phyloP scores from a whole-genome alignment of 1,140 invertebrate species.

The Pseudomyrmex flavicornis region DNA sequence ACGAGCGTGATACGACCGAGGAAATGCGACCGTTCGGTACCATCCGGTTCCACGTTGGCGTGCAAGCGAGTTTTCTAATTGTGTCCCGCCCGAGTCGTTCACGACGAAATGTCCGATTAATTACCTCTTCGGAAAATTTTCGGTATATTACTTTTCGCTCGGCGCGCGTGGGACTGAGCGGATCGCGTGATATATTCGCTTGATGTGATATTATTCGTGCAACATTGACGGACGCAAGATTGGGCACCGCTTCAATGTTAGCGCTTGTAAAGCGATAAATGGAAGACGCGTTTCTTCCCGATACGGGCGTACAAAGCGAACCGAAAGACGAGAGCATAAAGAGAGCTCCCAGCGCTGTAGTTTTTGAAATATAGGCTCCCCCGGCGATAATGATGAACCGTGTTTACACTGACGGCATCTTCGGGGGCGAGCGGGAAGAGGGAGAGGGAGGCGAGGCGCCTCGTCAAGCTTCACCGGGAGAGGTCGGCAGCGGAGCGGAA shows the following conservation, averaged over 20 bases:
- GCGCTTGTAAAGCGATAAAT: constrained; percentile 40
- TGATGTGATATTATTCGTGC: constrained; percentile 11
- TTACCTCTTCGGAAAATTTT: constrained; percentile 4
- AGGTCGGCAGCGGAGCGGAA: constrained; percentile 55
- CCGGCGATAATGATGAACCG: constrained; percentile 84
- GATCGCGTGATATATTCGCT: background rate
- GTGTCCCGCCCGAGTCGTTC: background rate
- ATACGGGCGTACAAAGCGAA: constrained; percentile 70
- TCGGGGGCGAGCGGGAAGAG: constrained; percentile 42
- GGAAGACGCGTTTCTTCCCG: constrained; percentile 28
- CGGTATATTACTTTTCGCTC: background rate
- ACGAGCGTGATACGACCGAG: constrained; percentile 60
- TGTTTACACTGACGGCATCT: constrained; percentile 81
- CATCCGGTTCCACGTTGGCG: constrained; percentile 46
- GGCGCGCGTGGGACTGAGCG: background rate
- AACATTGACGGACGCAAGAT: constrained; percentile 41
- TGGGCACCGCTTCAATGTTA: background rate
- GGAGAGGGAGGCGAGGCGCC: constrained; percentile 65
- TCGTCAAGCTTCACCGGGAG: constrained; percentile 68
- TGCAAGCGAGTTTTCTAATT: constrained; percentile 42
- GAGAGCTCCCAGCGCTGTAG: constrained; percentile 46
- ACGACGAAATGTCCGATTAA: constrained; percentile 9
- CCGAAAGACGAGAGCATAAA: too few species aligned
- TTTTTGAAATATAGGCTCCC: constrained; percentile 80
- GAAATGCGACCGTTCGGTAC: constrained; percentile 51